These are phyloP conservation scores for Callopanchax toddi DNA, from an alignment of 2,113 vertebrate species.

Conservation along the genomic window DNA sequence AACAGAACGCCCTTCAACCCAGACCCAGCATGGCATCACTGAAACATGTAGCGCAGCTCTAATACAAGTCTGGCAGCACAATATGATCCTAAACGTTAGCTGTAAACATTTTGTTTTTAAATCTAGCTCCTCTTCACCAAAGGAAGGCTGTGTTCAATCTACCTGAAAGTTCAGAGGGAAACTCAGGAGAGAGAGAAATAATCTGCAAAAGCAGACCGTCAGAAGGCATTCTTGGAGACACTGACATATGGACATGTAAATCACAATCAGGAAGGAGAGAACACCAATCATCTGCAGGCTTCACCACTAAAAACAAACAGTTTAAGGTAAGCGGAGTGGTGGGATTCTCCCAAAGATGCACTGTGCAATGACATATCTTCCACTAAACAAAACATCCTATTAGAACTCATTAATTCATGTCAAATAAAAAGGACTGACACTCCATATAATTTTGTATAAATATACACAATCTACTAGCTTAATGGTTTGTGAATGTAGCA, in stretches of 20 bases:
- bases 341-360: slow-evolving; percentile 5
- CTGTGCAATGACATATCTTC: slow-evolving; percentile 1
- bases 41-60: background rate
- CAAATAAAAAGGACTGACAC: slow-evolving; percentile 14
- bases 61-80: background rate
- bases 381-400: background rate
- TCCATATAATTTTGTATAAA: slow-evolving; percentile 25
- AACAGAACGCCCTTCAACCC: background rate
- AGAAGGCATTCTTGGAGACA: slow-evolving; percentile 24
- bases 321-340: background rate
- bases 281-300: slow-evolving; percentile 11
- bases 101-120: slow-evolving; percentile 31
- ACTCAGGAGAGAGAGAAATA: background rate
- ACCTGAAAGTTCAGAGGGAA: background rate
- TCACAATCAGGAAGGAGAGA: background rate
- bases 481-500: slow-evolving; percentile 64
- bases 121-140: slow-evolving; percentile 3
- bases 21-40: background rate
- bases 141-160: background rate
- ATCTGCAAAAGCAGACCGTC: background rate
- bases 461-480: slow-evolving; percentile 58
- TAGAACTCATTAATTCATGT: too few relatives aligned
- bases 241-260: background rate
- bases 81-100: background rate
- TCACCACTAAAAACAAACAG: slow-evolving; percentile 11